Conservation (phyloP, 2,797 vertebrate species). For the Gymnodraco acuticeps region DNA sequence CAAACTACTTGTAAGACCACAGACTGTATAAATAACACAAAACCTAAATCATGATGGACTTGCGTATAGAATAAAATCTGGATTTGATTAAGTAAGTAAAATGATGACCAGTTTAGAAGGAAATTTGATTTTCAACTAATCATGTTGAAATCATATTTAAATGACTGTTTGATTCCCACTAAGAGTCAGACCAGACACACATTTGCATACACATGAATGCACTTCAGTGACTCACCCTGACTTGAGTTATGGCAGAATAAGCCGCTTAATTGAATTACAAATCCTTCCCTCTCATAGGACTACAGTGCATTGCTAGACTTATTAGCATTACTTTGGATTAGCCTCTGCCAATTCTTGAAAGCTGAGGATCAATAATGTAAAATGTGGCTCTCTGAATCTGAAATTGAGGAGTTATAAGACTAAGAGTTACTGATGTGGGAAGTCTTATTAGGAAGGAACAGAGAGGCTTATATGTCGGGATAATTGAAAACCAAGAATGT, state of each 20-base stretch:
- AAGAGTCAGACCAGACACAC: background rate
- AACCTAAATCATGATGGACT: background rate
- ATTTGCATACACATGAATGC: background rate
- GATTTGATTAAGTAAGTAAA: conserved; percentile 7
- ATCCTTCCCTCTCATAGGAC: conserved; percentile 21
- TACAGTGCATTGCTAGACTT: conserved; percentile 16
- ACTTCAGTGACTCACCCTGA: conserved; percentile 12
- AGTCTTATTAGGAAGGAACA: conserved; percentile 17
- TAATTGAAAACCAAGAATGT: conserved; percentile 28
- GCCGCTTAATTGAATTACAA: conserved; percentile 36
- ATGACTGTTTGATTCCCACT: background rate
- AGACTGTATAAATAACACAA: background rate
- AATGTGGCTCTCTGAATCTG: conserved; percentile 25
- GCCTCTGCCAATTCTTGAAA: conserved; percentile 36
- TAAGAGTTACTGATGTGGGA: conserved; percentile 5
- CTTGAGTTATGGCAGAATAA: conserved; percentile 21
- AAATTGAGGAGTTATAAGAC: conserved; percentile 39
- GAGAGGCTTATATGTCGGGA: background rate
- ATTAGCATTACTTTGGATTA: conserved; percentile 61
- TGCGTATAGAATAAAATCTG: background rate
- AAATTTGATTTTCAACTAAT: background rate
- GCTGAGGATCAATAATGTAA: conserved; percentile 58
- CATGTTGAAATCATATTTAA: background rate
- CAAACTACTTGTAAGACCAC: background rate
- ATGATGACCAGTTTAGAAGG: background rate